Base-by-base conservation (phyloP, 1,140 invertebrate genomes). In the Pectinophora gossypiella region DNA sequence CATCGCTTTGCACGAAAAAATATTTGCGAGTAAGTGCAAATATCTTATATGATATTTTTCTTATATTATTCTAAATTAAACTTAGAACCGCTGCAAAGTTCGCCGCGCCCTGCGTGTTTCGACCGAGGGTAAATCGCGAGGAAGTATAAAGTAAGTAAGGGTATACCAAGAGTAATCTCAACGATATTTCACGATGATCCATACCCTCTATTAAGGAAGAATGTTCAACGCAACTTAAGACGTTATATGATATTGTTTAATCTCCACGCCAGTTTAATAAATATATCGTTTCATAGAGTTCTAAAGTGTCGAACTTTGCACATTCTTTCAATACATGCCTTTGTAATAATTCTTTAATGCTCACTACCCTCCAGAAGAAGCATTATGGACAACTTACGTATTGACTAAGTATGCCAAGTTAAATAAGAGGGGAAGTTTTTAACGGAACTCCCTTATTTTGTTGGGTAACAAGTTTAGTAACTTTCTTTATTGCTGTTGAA, bases 171-270 rank as follows among this genome's bases (percentile, higher is more conserved):
- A 13, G 20, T 45, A 45, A 45, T 45, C 43, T 13, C 43, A 9
- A 3, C 43, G 12, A 45, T 45, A 45, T 45, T 45, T 45, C 43
- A 20, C 16, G 43, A 45, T 45, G 43, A 45, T 45, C 20, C 43
- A 45, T 45, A 22, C 10, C 18, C 19, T 21, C 43, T 45, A 20
- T 45, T 45, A 45, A 45, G 20, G 38, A 40, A 19, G 38, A 40
- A 40, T 40, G 10, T 40, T 40, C 10, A 40, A 7, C 2, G 38
- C 38, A 40, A 40, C 38, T 40, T 40, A 15, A 40, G 38, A 19
- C 38, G 38, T 40, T 40, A 40, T 15, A 40, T 15, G 38, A 40
- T 40, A 40, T 16, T 40, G 38, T 40, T 40, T 40, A 40, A 40
- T 40, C 38, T 40, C 7, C 2, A 15, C 2, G 12, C 1, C 6